Evolutionary conservation across 2,113 vertebrate genomes (phyloP).

Genomic region (Xyrauchen texanus): DNA sequence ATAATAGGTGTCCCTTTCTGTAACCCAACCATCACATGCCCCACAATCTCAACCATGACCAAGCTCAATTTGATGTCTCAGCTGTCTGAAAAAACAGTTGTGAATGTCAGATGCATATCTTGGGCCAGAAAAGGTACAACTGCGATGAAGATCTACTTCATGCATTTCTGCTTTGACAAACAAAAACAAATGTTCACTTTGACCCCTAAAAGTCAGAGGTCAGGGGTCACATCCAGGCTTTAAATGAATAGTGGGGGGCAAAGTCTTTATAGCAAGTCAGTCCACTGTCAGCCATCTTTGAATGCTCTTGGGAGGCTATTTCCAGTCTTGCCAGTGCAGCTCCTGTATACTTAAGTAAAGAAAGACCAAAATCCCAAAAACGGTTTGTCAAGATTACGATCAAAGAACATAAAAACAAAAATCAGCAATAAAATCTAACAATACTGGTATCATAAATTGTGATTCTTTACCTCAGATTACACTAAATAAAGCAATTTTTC

Average conservation of each 20-base stretch:
- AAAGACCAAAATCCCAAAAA: no score
- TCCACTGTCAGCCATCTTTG: no score
- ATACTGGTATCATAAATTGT: no score
- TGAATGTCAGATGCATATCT: conserved; percentile 23
- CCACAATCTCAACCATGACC: conserved; percentile 38
- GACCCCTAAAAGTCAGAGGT: conserved; percentile 55
- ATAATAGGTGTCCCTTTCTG: background rate
- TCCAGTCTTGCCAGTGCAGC: no score
- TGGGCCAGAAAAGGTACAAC: background rate
- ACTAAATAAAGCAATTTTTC: no score
- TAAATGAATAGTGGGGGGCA: background rate
- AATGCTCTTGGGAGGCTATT: no score
- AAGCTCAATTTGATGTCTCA: conserved; percentile 29
- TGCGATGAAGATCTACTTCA: conserved; percentile 37
- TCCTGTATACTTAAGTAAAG: no score
- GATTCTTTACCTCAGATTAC: no score
- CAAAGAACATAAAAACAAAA: no score
- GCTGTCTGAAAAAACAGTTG: background rate
- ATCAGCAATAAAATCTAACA: no score
- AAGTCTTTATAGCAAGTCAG: no score
- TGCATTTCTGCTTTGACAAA: background rate
- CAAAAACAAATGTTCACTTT: conserved; percentile 33
- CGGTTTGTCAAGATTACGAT: no score
- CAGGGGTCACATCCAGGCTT: conserved; percentile 17
- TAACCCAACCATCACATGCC: background rate